These are phyloP conservation scores for Nannospalax galili DNA, from an alignment of 2,113 vertebrate genomes.

Conservation along the genomic window DNA sequence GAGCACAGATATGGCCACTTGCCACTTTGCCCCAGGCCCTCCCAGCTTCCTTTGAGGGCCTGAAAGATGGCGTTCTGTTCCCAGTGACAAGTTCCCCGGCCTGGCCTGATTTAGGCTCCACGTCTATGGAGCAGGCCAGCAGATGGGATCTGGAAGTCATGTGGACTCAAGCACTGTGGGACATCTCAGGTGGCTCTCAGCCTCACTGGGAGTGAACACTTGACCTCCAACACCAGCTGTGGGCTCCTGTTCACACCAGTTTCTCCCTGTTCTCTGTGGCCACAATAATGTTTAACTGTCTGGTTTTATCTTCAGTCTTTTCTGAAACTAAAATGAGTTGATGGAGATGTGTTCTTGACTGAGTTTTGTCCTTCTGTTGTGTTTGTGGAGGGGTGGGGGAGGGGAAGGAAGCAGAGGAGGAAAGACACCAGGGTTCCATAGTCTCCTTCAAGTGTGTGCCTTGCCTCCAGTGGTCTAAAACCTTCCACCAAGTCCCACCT, in stretches of 20 bases:
- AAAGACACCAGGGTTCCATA: not conserved
- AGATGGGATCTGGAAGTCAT: not conserved
- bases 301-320: not conserved
- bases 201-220: not conserved
- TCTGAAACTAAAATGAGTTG: not conserved
- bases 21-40: not conserved
- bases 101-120: not conserved
- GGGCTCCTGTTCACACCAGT: not conserved
- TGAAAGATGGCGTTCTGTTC: not conserved
- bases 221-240: not conserved
- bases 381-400: not conserved
- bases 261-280: not conserved
- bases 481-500: not conserved
- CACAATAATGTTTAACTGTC: not conserved
- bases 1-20: not conserved
- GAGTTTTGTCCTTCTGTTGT: not conserved
- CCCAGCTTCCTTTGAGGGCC: not conserved
- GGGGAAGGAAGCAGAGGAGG: too few species aligned
- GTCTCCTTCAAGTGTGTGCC: not conserved
- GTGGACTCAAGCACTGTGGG: not conserved
- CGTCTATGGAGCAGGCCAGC: accelerated
- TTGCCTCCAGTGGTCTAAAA: not conserved
- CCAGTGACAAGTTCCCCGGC: not conserved
- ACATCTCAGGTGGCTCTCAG: not conserved
- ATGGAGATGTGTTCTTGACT: not conserved